Conservation (phyloP, 1,140 invertebrate species). For the Limonius californicus region DNA sequence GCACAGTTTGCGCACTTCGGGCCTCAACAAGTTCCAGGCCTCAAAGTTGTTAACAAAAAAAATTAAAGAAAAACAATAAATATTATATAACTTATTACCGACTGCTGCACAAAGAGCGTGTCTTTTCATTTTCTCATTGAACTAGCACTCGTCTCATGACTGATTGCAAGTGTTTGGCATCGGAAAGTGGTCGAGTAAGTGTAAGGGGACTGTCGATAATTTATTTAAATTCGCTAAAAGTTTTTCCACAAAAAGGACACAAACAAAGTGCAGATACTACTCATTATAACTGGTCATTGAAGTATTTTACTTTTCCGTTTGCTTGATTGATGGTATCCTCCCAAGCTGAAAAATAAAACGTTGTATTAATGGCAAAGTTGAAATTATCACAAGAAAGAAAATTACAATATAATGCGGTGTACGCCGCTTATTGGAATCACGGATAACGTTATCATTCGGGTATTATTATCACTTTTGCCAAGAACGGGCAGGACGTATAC, state of each 20-base stretch:
- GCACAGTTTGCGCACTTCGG: no score
- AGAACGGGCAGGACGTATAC: no score
- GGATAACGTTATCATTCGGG: no score
- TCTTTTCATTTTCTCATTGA: neutral
- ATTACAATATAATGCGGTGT: no score
- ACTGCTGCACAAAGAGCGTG: neutral
- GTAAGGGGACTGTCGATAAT: neutral
- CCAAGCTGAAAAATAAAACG: constrained; percentile 50
- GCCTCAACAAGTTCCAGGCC: no score
- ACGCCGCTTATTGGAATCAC: no score
- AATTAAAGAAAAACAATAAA: no score
- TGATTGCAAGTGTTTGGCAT: no score
- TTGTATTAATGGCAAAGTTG: neutral
- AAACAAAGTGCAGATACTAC: neutral
- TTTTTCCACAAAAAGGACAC: neutral
- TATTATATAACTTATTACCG: neutral
- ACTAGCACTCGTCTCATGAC: no score
- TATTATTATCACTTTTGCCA: no score
- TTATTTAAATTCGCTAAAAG: neutral
- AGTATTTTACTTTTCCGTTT: constrained; percentile 42
- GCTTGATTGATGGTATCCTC: constrained; percentile 47
- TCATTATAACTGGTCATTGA: constrained; percentile 32
- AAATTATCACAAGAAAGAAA: no score
- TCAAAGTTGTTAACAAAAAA: no score
- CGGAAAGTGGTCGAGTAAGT: neutral